A percentile compares a stretch with the other conserved stretches of the same genome.
Conservation (phyloP, 1,140 invertebrate genomes). For the Ganaspis sp. region DNA sequence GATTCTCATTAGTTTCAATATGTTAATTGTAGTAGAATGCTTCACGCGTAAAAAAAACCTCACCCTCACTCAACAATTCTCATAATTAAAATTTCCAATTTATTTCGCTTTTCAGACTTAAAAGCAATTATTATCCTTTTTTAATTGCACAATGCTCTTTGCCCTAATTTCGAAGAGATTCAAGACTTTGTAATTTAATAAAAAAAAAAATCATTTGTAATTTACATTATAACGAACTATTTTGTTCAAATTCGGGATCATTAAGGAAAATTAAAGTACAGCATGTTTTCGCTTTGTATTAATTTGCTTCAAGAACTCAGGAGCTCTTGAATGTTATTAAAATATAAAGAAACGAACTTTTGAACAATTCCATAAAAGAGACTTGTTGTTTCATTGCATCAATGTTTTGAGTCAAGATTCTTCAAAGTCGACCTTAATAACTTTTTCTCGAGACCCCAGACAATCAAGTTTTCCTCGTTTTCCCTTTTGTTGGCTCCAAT, state of each 20-base stretch:
- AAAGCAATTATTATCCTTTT: neutral
- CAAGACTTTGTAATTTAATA: too few species aligned
- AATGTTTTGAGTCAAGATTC: neutral
- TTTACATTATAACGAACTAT: too few species aligned
- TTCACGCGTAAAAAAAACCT: neutral
- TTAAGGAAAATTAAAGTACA: too few species aligned
- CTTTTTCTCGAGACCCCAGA: slow-evolving; percentile 2
- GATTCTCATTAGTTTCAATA: slow-evolving; percentile 25
- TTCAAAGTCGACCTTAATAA: slow-evolving; percentile 14
- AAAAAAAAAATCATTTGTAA: too few species aligned
- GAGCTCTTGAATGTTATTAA: neutral
- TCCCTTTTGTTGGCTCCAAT: neutral
- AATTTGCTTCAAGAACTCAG: too few species aligned
- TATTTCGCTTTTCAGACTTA: neutral
- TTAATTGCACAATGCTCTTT: neutral
- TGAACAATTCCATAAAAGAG: neutral
- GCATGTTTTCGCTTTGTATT: too few species aligned
- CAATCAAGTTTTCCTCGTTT: neutral
- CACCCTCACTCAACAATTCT: neutral
- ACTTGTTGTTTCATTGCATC: neutral
- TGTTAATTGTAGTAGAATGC: neutral
- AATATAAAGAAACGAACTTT: neutral
- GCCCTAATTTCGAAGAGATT: too few species aligned
- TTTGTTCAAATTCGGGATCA: too few species aligned
- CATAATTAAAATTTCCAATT: slow-evolving; percentile 11